Evolutionary conservation across 2,888 invertebrate genomes (phyloP).

Genomic region (Ernsta delagoae): DNA sequence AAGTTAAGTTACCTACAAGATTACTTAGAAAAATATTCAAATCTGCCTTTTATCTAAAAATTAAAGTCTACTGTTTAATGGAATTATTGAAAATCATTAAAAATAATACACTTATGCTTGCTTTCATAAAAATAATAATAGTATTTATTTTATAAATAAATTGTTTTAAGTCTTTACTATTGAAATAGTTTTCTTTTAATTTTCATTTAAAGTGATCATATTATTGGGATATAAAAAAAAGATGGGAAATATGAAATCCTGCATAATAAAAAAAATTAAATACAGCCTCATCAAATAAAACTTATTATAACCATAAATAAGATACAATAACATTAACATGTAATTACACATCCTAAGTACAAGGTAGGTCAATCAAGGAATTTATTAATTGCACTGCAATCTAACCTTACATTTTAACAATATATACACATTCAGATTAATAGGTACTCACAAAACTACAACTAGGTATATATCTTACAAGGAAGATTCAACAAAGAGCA

Average conservation of each 20-base stretch:
- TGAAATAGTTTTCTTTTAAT: too few relatives aligned
- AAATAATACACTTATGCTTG: too few relatives aligned
- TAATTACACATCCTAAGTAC: conserved; percentile 30
- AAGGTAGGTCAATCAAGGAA: conserved; percentile 34
- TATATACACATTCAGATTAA: conserved; percentile 27
- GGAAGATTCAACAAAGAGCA: conserved; percentile 23
- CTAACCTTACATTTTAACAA: conserved; percentile 11
- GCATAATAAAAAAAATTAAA: not conserved
- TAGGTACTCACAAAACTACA: conserved; percentile 25
- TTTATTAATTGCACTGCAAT: conserved; percentile 26
- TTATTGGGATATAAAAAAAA: too few relatives aligned
- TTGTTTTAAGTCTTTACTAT: too few relatives aligned
- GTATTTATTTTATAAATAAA: too few relatives aligned
- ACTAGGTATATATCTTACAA: conserved; percentile 33
- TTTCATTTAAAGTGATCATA: too few relatives aligned
- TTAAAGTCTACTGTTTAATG: too few relatives aligned
- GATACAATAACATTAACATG: conserved; percentile 17
- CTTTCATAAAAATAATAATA: too few relatives aligned
- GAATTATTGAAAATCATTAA: too few relatives aligned
- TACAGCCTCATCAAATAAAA: conserved; percentile 12
- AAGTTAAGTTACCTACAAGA: too few relatives aligned
- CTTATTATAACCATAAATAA: conserved; percentile 13
- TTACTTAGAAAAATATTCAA: too few relatives aligned
- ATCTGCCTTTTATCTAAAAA: too few relatives aligned
- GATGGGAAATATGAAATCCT: not conserved